These are phyloP conservation scores for Athripsodes cinereus DNA, from an alignment of 2,888 invertebrate genomes.

Conservation along the genomic window DNA sequence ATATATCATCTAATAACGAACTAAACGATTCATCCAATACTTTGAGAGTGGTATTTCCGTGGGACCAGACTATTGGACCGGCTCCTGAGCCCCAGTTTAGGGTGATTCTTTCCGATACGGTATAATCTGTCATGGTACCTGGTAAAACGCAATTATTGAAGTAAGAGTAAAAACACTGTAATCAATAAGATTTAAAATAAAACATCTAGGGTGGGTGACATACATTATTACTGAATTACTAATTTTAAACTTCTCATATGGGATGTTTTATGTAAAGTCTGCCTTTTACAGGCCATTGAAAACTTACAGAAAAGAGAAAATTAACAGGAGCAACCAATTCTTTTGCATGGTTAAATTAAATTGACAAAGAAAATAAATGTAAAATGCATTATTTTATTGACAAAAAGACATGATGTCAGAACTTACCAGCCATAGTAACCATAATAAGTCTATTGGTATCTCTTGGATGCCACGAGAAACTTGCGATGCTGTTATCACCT, in stretches of 20 bases:
- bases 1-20: constrained; percentile 59
- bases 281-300: too few relatives aligned
- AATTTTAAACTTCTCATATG: background rate
- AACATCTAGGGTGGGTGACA: too few relatives aligned
- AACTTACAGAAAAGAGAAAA: too few relatives aligned
- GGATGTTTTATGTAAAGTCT: background rate
- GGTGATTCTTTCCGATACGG: constrained; percentile 75
- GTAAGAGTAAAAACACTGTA: too few relatives aligned
- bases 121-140: constrained; percentile 65
- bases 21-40: constrained; percentile 53
- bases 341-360: background rate
- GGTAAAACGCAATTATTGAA: constrained; percentile 28
- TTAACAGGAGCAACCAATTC: background rate
- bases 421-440: constrained; percentile 51
- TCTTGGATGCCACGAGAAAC: constrained; percentile 84
- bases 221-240: background rate
- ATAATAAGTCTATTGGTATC: constrained; percentile 73
- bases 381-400: too few relatives aligned
- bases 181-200: too few relatives aligned
- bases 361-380: too few relatives aligned
- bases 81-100: constrained; percentile 73
- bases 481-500: constrained; percentile 48
- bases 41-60: constrained; percentile 60
- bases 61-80: constrained; percentile 65
- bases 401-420: too few relatives aligned